Base-by-base conservation (phyloP, 2,113 vertebrate genomes). In the Nematolebias whitei region DNA sequence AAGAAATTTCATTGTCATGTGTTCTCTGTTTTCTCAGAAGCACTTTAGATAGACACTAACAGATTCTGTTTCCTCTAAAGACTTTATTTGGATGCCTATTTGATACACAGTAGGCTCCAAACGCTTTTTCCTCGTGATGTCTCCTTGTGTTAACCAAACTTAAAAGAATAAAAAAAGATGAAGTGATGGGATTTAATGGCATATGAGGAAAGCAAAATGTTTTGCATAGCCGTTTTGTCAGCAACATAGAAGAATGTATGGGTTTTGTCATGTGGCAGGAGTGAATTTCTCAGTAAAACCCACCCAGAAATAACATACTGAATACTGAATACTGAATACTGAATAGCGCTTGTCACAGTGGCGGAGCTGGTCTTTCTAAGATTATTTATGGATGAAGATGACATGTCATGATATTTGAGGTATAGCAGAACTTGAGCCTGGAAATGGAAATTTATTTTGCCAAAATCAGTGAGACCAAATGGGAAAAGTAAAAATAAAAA, bases 171-270 rank as follows among this genome's bases (percentile, higher is more conserved):
- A 2, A 19, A 22, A 60, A 35, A n/a, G 26, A 22, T 50, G 56
- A 62, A 13, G 24, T 20, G 40, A 4, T 16, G 43, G 56, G 51
- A 39, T 57, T 14, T 7, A 49, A 41, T 15, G n/a, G 32, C 15
- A 23, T 8, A 23, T 53, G 65, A 47, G 44, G 58, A 50, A 56
- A 51, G 61, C n/a, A 0, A 8, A 38, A 49, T 40, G n/a, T 57
- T 57, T 54, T 70, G 50, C 64, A 8, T 12, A 5, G 41, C 47
- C 18, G 47, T 55, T 71, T 78, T 79, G 75, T 84, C 78, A 84
- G 75, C 75, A 76, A 65, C 53, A 56, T 79, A 52, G 49, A 50
- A 1, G 22, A 16, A 63, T 19, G 47, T 39, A 13, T 1, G 40
- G 26, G 35, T 40, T 12, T 45, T 85, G 55, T 55, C 51, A 32